These are phyloP conservation scores for Sternarchorhynchus goeldii DNA, from an alignment of 2,797 vertebrate genomes.

Conservation along the genomic window DNA sequence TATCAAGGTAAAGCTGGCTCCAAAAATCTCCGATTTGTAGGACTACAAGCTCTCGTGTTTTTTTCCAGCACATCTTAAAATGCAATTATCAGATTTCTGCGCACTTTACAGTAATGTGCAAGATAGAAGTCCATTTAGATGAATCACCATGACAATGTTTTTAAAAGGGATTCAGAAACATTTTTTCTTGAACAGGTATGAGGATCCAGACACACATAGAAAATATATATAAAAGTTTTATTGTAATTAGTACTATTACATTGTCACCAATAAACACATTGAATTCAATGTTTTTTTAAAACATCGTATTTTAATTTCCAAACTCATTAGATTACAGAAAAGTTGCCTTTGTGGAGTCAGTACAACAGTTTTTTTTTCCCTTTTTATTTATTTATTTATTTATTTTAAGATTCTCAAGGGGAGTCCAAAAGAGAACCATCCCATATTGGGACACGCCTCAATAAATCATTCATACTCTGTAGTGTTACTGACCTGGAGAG, in stretches of 20 bases:
- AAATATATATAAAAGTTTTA: conserved; percentile 58
- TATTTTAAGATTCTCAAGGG: conserved; percentile 89
- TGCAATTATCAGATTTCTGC: not conserved
- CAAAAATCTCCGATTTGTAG: not conserved
- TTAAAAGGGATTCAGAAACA: not conserved
- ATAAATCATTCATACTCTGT: conserved; percentile 70
- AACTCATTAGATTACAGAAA: conserved; percentile 99
- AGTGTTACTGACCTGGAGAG: conserved; percentile 76
- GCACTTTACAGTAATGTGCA: not conserved
- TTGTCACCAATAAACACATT: conserved; percentile 61
- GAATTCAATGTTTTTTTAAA: conserved; percentile 90
- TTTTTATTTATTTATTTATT: conserved; percentile 80
- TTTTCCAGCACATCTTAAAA: not conserved
- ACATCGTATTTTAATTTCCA: conserved; percentile 99
- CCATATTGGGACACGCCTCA: conserved; percentile 73
- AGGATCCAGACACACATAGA: conserved; percentile 36
- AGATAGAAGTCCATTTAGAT: not conserved
- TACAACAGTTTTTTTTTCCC: conserved; percentile 76
- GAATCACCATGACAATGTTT: not conserved
- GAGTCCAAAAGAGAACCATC: conserved; percentile 78
- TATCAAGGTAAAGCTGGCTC: not conserved
- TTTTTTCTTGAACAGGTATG: not conserved
- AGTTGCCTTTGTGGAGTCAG: conserved; percentile 90
- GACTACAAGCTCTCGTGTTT: not conserved
- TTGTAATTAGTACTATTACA: conserved; percentile 57